Evolutionary conservation across 2,888 invertebrate genomes (phyloP), one percentile per base, ranked within the genome.

Genomic region (Clusia tigrina): DNA sequence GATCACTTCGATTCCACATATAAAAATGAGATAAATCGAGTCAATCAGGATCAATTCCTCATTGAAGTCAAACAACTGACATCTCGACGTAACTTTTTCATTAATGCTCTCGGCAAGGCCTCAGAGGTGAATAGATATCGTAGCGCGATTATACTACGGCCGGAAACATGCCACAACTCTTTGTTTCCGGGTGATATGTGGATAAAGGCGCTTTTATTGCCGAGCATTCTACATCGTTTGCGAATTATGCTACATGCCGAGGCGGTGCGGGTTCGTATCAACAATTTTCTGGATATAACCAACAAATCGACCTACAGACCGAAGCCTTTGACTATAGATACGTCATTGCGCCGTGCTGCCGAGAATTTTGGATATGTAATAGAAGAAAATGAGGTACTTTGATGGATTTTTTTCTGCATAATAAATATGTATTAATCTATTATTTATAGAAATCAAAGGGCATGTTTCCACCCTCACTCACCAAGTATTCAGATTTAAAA

Each of bases 181-280:
- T 85, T 86, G 0, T 92, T 88, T 77, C 91, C 93, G 0, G 87
- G 90, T 18, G 85, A 90, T 12, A 85, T 96, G 64, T 97, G 96
- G 94, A 86, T 92, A 22, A 95, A 97, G 82, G 91, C 93, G 0
- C 88, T 89, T 1, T 87, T 92, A 59, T 78, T 99, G 62, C 98
- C 98, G 0, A 91, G 93, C 20, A 88, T 96, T 62, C 77, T 98
- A 26, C 93, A 95, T 77, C 89, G 98, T 78, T 25, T 83, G 0
- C 65, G 77, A 24, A 83, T 67, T 26, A 73, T 83, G 65, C 64
- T 84, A 12, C 74, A 81, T 58, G 83, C 84, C 0, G 83, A 84
- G 63, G 62, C 72, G 1, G 23, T 84, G 23, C 80, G 84, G 0
- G 83, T 84, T 0, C 85, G 86, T 1, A 69, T 84, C 1, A 82